Percentiles rank a stretch among this genome's conserved stretches.
phyloP scores from a whole-genome alignment of 2,888 invertebrate species.

The Podabrus alpinus region DNA sequence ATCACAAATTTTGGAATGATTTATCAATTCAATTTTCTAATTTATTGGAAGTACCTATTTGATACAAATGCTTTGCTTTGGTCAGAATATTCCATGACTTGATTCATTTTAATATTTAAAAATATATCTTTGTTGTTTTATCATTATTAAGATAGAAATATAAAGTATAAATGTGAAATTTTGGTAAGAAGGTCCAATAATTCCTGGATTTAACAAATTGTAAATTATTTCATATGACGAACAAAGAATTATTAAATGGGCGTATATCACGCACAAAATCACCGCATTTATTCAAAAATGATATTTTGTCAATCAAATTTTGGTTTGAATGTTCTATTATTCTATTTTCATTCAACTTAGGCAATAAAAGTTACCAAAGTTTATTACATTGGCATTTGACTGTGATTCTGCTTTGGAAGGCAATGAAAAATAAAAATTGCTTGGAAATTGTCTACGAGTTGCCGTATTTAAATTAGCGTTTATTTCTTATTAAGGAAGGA shows the following conservation, averaged over 20 bases:
- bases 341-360: not conserved
- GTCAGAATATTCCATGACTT: not conserved
- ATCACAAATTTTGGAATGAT: not conserved
- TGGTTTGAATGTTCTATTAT: not conserved
- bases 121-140: not conserved
- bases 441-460: conserved; percentile 1
- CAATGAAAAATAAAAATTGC: not conserved
- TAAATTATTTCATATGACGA: not conserved
- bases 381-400: not conserved
- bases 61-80: not conserved
- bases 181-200: conserved; percentile 9
- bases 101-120: not conserved
- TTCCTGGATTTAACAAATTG: not conserved
- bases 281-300: not conserved
- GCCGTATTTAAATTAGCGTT: not conserved
- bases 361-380: not conserved
- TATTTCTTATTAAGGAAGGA: not conserved
- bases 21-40: not conserved
- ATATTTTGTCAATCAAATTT: not conserved
- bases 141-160: not conserved
- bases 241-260: not conserved
- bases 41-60: not conserved
- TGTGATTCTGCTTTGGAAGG: not conserved
- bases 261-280: conserved; percentile 3
- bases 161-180: conserved; percentile 5